These are phyloP conservation scores for Drosophila biarmipes DNA, from an alignment of 1,140 invertebrate species.

Conservation along the genomic window DNA sequence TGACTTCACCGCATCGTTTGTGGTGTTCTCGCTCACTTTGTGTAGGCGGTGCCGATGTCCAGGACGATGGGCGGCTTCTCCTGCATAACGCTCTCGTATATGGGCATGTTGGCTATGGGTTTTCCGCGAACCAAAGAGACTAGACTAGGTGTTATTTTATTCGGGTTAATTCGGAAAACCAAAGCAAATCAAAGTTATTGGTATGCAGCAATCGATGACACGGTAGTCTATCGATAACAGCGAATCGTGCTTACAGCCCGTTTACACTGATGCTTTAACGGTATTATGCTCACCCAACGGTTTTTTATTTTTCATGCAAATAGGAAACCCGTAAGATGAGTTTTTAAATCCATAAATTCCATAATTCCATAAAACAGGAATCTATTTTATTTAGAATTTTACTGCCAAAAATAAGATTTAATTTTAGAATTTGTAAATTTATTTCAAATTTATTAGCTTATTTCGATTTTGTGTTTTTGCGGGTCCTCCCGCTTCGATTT, in stretches of 20 bases:
- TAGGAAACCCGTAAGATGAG: too few relatives aligned
- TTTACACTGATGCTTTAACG: not conserved
- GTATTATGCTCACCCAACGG: too few relatives aligned
- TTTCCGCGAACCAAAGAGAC: not conserved
- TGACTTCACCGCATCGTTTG: slow-evolving; percentile 54
- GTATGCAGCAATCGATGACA: not conserved
- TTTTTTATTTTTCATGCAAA: too few relatives aligned
- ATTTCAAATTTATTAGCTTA: slow-evolving; percentile 52
- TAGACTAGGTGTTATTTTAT: not conserved
- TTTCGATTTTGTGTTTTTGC: slow-evolving; percentile 45
- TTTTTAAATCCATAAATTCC: too few relatives aligned
- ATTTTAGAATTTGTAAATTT: slow-evolving; percentile 41
- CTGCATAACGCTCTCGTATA: slow-evolving; percentile 92
- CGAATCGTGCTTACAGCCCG: not conserved
- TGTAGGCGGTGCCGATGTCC: slow-evolving; percentile 96
- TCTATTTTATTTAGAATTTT: too few relatives aligned
- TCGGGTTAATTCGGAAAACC: not conserved
- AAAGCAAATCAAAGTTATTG: not conserved
- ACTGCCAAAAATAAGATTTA: not conserved
- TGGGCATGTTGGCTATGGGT: slow-evolving; percentile 85
- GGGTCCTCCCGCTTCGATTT: slow-evolving; percentile 29
- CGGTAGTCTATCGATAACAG: not conserved
- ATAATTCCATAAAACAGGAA: too few relatives aligned
- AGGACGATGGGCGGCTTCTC: slow-evolving; percentile 95
- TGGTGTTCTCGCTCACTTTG: slow-evolving; percentile 89